A percentile compares a stretch with the other conserved stretches of the same genome.
Evolutionary conservation across 2,797 vertebrate genomes (phyloP).

Genomic region (Tadarida brasiliensis): DNA sequence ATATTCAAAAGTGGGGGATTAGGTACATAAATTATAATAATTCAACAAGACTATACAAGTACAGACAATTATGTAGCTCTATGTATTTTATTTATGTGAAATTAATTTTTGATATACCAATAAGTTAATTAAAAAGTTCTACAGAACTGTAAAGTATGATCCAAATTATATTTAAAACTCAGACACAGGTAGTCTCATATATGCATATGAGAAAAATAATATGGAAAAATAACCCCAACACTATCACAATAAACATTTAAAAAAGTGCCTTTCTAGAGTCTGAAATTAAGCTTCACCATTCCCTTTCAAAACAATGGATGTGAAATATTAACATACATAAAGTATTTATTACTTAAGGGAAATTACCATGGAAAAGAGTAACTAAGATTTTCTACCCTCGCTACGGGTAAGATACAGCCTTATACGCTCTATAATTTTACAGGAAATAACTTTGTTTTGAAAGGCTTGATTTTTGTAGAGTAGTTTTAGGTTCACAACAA

Average conservation of each 20-base stretch:
- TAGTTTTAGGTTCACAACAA: background rate
- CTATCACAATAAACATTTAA: background rate
- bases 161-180: slow-evolving; percentile 34
- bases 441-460: background rate
- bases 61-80: background rate
- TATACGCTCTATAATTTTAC: background rate
- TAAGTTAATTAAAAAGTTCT: background rate
- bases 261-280: background rate
- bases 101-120: background rate
- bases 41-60: background rate
- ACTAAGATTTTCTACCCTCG: background rate
- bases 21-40: background rate
- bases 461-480: background rate
- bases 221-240: background rate
- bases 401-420: background rate
- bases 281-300: background rate
- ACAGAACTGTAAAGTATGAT: background rate
- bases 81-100: background rate
- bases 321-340: background rate
- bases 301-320: background rate
- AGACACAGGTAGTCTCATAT: background rate
- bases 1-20: background rate
- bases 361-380: background rate
- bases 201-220: background rate
- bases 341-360: background rate